Evolutionary conservation across 2,113 vertebrate species (phyloP).

Genomic region (Sinocyclocheilus maitianheensis): DNA sequence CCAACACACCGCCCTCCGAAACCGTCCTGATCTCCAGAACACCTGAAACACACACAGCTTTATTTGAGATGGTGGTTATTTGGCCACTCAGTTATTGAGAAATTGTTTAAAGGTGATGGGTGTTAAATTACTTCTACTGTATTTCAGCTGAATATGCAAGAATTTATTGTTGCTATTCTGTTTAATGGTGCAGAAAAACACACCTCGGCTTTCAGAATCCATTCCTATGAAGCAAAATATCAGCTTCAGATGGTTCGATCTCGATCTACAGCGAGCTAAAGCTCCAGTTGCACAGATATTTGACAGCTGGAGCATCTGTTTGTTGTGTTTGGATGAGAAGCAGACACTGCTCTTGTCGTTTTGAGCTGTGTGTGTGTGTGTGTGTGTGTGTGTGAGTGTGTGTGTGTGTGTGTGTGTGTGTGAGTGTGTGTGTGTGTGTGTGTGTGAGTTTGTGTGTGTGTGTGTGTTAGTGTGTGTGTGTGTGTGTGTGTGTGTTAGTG

Average conservation of each 20-base stretch:
- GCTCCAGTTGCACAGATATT: constrained; percentile 9
- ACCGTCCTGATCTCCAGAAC: constrained; percentile 97
- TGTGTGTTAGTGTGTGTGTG: constrained; percentile 7
- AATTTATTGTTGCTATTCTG: not conserved
- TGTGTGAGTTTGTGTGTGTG: too few relatives aligned
- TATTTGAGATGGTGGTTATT: not conserved
- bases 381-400: too few relatives aligned
- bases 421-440: too few relatives aligned
- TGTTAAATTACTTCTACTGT: not conserved
- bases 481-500: not conserved
- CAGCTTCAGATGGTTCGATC: not conserved
- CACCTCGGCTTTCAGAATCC: not conserved
- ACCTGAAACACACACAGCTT: constrained; percentile 75
- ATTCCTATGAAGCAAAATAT: too few relatives aligned
- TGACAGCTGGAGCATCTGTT: not conserved
- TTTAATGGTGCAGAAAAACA: not conserved
- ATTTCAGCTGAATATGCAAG: not conserved
- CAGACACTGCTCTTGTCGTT: not conserved
- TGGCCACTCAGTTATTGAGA: too few relatives aligned
- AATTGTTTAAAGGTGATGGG: not conserved
- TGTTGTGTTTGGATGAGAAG: not conserved
- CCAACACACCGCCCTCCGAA: constrained; percentile 89
- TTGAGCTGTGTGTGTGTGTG: constrained; percentile 24
- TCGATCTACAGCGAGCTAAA: not conserved
- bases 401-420: too few relatives aligned